Evolutionary conservation across 2,113 vertebrate species (phyloP), one percentile per base, ranked within the genome.

Genomic region (Aegotheles bennettii): DNA sequence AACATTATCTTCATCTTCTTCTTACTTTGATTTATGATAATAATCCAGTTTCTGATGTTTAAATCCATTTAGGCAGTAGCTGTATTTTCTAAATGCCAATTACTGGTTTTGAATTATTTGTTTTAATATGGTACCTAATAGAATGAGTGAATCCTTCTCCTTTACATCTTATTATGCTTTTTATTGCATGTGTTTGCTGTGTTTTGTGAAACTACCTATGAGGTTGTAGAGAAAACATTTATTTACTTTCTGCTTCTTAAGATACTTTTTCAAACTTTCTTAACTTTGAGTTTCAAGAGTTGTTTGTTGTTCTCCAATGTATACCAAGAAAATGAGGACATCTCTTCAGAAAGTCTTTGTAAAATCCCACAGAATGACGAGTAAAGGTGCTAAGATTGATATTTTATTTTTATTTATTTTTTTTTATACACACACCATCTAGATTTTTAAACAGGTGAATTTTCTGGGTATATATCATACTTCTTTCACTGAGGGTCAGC

Each of bases 1-100:
- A 77, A 86, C 31, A 48, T 33, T 80, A 29, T 89, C 48, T 92
- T 84, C 35, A 78, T 86, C 60, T 19, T 84, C 56, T 94, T 38
- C 45, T 84, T 94, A 89, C 51, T 87, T 95, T 83, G 87, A 80
- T 90, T 95, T 91, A 92, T 50, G 35, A 50, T 88, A 90, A 84
- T 87, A 82, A 92, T 83, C 15, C 64, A 81, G 17, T 51, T 61
- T 95, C 48, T 91, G 82, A 80, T 89, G 82, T 78, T 87, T 94
- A 68, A 91, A 81, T 84, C 43, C 54, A 71, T 83, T 94, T 89
- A 94, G 36, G 48, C 23, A 48, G 24, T 57, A 81, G 33, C 65
- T 74, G 16, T 81, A 29, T 87, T 96, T 95, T 43, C 56, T 77
- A 90, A 92, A 95, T 87, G 31, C 54, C 24, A 80, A 17, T 77